Evolutionary conservation across 2,888 invertebrate genomes (phyloP).

Genomic region (Deilephila porcellus): DNA sequence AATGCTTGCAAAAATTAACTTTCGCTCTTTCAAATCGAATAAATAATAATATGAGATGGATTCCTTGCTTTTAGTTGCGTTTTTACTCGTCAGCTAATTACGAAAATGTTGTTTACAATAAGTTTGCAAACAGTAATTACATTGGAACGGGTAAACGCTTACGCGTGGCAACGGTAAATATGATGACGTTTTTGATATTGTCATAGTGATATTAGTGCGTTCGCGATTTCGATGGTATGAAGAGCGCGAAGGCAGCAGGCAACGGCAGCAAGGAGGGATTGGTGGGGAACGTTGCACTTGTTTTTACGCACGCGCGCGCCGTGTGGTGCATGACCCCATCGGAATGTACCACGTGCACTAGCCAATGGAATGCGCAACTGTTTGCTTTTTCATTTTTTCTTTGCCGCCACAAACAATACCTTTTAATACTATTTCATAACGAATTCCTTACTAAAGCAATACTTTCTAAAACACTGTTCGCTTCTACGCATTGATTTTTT

Average conservation of each 20-base stretch:
- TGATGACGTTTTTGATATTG: not conserved
- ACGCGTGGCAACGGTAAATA: not conserved
- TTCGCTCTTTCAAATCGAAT: no score
- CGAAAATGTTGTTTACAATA: not conserved
- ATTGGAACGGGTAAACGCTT: not conserved
- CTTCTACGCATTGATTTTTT: conserved; percentile 57
- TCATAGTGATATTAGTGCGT: not conserved
- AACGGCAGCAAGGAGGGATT: conserved; percentile 49
- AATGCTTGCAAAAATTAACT: no score
- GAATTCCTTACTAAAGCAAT: conserved; percentile 71
- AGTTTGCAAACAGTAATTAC: not conserved
- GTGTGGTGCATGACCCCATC: conserved; percentile 81
- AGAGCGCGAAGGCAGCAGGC: conserved; percentile 50
- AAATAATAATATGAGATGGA: no score
- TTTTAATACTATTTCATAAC: conserved; percentile 80
- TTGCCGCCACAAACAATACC: conserved; percentile 78
- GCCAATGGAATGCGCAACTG: conserved; percentile 83
- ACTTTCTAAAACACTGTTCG: conserved; percentile 71
- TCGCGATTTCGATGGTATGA: conserved; percentile 31
- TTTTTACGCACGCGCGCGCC: conserved; percentile 75
- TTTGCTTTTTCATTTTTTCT: conserved; percentile 80
- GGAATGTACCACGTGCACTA: conserved; percentile 84
- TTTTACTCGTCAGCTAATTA: not conserved
- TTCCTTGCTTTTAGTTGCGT: not conserved
- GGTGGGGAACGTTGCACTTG: conserved; percentile 71